phyloP scores from a whole-genome alignment of 2,797 vertebrate species.

The Melanotaenia trifasciata region DNA sequence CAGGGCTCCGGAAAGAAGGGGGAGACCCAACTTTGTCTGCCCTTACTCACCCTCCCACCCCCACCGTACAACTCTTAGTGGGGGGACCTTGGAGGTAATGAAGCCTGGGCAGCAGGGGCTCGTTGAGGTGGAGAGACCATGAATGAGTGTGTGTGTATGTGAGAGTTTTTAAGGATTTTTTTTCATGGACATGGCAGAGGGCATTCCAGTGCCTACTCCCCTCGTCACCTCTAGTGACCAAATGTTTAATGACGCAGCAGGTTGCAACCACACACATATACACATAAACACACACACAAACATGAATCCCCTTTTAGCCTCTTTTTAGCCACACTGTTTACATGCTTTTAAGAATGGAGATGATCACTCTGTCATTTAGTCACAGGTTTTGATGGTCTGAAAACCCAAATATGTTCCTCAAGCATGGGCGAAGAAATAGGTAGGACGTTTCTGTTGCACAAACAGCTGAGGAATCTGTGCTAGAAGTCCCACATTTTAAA shows the following conservation, averaged over 20 bases:
- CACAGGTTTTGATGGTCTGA: neutral
- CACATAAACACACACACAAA: conserved; percentile 24
- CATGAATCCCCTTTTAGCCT: conserved; percentile 1
- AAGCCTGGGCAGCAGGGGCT: conserved; percentile 88
- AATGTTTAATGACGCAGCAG: conserved; percentile 63
- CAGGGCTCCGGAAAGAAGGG: conserved; percentile 74
- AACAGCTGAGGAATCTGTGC: too few species aligned
- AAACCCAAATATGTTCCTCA: neutral
- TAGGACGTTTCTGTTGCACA: neutral
- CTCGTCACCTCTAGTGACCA: conserved; percentile 96
- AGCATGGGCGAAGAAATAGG: neutral
- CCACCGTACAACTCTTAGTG: conserved; percentile 81
- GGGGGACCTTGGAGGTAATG: conserved; percentile 94
- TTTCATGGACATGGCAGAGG: conserved; percentile 84
- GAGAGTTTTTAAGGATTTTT: conserved; percentile 72
- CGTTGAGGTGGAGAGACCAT: conserved; percentile 65
- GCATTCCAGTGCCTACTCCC: conserved; percentile 91
- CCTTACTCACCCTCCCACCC: conserved; percentile 51
- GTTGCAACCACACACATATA: conserved; percentile 14
- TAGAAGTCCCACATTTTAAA: too few species aligned
- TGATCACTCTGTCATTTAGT: neutral
- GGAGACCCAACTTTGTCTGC: conserved; percentile 59
- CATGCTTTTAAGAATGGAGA: neutral
- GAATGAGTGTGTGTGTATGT: conserved; percentile 44
- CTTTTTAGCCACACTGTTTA: conserved; percentile 3